Base-by-base conservation (phyloP, 2,888 invertebrate genomes). In the Epinotia nisella region DNA sequence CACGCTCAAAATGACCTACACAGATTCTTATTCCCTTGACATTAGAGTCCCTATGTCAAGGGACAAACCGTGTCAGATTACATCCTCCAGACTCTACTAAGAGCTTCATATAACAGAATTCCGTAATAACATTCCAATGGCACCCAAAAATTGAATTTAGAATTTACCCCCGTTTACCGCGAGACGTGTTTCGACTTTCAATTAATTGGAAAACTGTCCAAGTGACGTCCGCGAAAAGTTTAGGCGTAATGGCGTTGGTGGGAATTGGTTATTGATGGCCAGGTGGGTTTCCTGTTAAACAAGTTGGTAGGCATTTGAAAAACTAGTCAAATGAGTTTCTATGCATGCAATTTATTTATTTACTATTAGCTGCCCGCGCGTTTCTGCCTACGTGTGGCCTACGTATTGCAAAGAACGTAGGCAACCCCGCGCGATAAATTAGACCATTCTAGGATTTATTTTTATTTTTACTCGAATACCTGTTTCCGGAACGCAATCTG, bases 141-240 rank as follows among this genome's bases (percentile, higher is more conserved):
- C 61, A 45, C 41, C 17, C 17, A 67, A 67, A 67, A 56, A 58
- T 76, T 67, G 56, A 73, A 73, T 75, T 75, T 73, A 56, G 67
- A 76, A 72, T 74, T 74, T 74, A 71, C 73, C 69, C 71, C 69
- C 39, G 71, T 77, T 79, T 80, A 76, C 75, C 74, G 78, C 78
- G 71, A 76, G 75, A 79, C 76, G 79, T 81, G 82, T 85, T 84
- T 84, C 80, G 82, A 83, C 81, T 81, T 79, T 72, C 76, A 80
- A 83, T 83, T 85, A 83, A 83, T 83, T 82, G 83, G 79, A 80
- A 85, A 85, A 84, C 79, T 85, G 58, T 67, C 58, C 45, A 67
- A 67, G 67, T 58, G 67, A 67, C 41, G 24, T 21, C 67, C 11
- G 5, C 60, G 55, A 24, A 58, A 58, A 58, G 60, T 39, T 60